Percentiles rank a stretch among this genome's conserved stretches.
These are phyloP conservation scores for Himalopsyche japonica DNA, from an alignment of 2,888 invertebrate species.

Conservation along the genomic window DNA sequence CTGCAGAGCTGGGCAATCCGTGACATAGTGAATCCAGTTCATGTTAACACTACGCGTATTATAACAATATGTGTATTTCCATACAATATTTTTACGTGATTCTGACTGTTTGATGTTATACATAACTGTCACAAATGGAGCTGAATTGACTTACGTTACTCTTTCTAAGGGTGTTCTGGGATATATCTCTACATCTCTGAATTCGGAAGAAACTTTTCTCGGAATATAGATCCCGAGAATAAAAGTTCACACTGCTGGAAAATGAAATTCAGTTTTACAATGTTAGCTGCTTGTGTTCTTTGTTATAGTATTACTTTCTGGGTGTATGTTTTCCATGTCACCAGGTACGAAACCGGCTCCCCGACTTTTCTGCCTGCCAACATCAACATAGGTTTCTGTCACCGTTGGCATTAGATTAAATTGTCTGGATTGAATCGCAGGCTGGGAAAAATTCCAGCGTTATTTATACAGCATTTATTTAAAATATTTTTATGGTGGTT, in stretches of 20 bases:
- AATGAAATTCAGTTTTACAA: slow-evolving; percentile 19
- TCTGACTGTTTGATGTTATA: no score
- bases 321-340: slow-evolving; percentile 6
- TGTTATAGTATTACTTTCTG: slow-evolving; percentile 2
- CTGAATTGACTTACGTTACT: no score
- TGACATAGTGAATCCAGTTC: no score
- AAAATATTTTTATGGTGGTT: slow-evolving; percentile 15
- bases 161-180: no score
- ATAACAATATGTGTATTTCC: no score
- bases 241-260: background rate
- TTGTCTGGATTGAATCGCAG: slow-evolving; percentile 14
- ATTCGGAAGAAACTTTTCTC: background rate
- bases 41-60: no score
- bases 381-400: background rate
- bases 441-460: slow-evolving; percentile 4
- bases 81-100: no score
- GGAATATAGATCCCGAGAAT: background rate
- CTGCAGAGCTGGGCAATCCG: no score
- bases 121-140: no score
- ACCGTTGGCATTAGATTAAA: slow-evolving; percentile 5
- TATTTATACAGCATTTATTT: slow-evolving; percentile 16
- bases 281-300: slow-evolving; percentile 3
- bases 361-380: background rate
- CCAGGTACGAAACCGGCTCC: background rate
- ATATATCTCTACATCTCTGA: no score